Evolutionary conservation across 64 coral and sea anemone species (phyloP).

Genomic region (Dendronephthya gigantea): DNA sequence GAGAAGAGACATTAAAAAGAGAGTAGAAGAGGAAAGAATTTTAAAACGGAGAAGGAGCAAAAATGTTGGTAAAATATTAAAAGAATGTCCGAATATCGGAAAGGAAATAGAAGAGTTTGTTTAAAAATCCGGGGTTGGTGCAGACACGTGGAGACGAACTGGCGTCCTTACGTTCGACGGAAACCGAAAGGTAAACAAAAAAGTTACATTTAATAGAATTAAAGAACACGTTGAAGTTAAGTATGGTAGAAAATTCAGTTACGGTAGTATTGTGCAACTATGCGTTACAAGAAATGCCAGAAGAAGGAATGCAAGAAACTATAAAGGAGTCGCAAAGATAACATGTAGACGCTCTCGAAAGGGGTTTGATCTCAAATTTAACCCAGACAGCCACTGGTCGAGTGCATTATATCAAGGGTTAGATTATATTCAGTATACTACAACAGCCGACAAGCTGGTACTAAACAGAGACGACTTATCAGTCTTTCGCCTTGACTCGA

Average conservation of each 20-base stretch:
- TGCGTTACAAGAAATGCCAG: conserved; percentile 29
- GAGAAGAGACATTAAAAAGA: background rate
- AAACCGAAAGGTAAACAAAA: conserved; percentile 21
- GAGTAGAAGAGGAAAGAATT: background rate
- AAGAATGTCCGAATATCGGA: conserved; percentile 18
- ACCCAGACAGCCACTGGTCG: conserved; percentile 46
- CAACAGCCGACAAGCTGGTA: conserved; percentile 6
- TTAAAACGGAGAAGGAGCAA: conserved; percentile 19
- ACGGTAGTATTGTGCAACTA: conserved; percentile 37
- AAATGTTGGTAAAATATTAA: conserved; percentile 4
- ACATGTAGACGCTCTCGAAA: conserved; percentile 27
- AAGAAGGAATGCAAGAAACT: conserved; percentile 22
- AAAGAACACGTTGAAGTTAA: conserved; percentile 28
- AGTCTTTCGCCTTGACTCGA: conserved; percentile 23
- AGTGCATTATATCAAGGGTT: conserved; percentile 9
- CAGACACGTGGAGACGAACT: conserved; percentile 22
- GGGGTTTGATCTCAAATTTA: conserved; percentile 35
- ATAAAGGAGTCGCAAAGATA: conserved; percentile 44
- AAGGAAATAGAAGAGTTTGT: conserved; percentile 33
- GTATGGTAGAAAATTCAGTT: conserved; percentile 35
- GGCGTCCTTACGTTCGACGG: conserved; percentile 30
- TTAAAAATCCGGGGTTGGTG: background rate
- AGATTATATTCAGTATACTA: conserved; percentile 7
- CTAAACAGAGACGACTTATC: conserved; percentile 20
- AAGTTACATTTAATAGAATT: conserved; percentile 12